These are phyloP conservation scores for Malurus melanocephalus DNA, from an alignment of 2,113 vertebrate species.

Conservation along the genomic window DNA sequence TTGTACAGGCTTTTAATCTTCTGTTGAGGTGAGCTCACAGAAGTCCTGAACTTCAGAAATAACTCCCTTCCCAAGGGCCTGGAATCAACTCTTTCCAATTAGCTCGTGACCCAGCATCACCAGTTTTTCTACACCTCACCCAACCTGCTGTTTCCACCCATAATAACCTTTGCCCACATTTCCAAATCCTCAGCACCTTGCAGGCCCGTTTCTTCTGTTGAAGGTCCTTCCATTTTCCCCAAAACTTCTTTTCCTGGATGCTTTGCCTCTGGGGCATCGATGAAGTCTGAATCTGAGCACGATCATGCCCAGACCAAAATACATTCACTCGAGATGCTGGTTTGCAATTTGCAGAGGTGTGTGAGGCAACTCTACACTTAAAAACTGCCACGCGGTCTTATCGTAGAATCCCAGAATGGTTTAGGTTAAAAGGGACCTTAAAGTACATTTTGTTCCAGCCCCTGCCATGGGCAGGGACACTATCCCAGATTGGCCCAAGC, in stretches of 20 bases:
- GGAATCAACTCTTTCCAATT: neutral
- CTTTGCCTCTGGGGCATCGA: rapidly evolving
- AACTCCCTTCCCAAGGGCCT: neutral
- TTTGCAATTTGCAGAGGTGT: neutral
- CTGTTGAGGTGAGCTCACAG: neutral
- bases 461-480: neutral
- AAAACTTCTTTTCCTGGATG: neutral
- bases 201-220: neutral
- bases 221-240: neutral
- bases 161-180: neutral
- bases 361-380: neutral
- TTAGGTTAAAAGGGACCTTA: neutral
- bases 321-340: neutral
- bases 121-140: neutral
- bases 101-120: neutral
- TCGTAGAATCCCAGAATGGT: neutral
- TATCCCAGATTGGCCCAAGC: neutral
- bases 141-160: neutral
- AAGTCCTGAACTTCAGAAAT: neutral
- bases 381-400: neutral
- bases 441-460: neutral
- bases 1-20: neutral
- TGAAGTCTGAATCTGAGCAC: neutral
- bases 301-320: neutral
- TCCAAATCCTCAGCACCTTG: neutral